phyloP scores from a whole-genome alignment of 2,888 invertebrate species.

The Cataglyphis albicans region DNA sequence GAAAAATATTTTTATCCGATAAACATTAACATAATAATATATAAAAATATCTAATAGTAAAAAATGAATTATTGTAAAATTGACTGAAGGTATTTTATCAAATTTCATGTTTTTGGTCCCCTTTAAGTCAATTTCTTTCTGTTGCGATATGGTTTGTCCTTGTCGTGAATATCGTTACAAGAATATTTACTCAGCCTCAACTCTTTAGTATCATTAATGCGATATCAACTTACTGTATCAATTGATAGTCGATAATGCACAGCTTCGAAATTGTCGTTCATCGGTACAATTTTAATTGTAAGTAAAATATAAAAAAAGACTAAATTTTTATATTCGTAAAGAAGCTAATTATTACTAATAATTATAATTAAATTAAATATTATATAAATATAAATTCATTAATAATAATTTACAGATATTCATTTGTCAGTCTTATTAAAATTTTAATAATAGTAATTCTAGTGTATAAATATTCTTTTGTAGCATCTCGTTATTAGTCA shows the following conservation, averaged over 20 bases:
- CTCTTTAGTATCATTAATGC: conserved; percentile 69
- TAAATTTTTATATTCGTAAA: neutral
- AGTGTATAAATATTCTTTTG: neutral
- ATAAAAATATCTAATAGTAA: no score
- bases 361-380: neutral
- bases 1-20: no score
- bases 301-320: neutral
- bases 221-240: conserved; percentile 64
- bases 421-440: neutral
- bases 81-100: neutral
- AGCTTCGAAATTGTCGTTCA: conserved; percentile 27
- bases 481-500: neutral
- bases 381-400: neutral
- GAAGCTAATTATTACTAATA: neutral
- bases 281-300: conserved; percentile 33
- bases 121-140: conserved; percentile 50
- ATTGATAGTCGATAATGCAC: conserved; percentile 38
- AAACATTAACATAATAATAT: no score
- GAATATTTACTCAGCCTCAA: conserved; percentile 66
- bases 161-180: conserved; percentile 71
- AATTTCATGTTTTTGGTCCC: conserved; percentile 37
- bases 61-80: conserved; percentile 9
- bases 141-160: conserved; percentile 56
- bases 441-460: neutral
- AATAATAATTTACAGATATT: neutral